Percentiles rank a stretch among this genome's conserved stretches.
These are phyloP conservation scores for Pipistrellus nathusii DNA, from an alignment of 2,797 vertebrate species.

Conservation along the genomic window DNA sequence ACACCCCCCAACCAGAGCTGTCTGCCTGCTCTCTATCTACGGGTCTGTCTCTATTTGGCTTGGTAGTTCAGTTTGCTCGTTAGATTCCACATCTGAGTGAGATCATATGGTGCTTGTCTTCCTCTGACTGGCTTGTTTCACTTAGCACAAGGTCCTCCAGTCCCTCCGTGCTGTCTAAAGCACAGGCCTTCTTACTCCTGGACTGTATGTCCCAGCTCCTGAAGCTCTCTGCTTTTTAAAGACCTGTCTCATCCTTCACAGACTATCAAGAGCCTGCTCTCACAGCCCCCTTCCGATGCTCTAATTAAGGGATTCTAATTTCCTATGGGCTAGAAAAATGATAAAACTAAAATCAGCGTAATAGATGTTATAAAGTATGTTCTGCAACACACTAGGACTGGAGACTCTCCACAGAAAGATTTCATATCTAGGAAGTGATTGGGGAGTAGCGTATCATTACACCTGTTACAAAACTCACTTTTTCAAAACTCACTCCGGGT, in stretches of 20 bases:
- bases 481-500: neutral
- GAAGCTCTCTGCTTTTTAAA: neutral
- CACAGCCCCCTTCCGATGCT: neutral
- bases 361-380: neutral
- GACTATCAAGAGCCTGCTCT: neutral
- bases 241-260: neutral
- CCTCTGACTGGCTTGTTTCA: too few species aligned
- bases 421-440: neutral
- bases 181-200: neutral
- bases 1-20: too few species aligned
- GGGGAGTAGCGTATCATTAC: too few species aligned
- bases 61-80: too few species aligned
- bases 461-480: too few species aligned
- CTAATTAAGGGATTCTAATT: neutral
- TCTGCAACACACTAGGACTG: neutral
- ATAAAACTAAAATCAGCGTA: slow-evolving; percentile 5
- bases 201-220: neutral
- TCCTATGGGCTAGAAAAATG: neutral
- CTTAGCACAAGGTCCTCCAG: too few species aligned
- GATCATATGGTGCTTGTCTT: too few species aligned
- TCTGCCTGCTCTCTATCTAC: too few species aligned
- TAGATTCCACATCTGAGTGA: too few species aligned
- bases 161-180: neutral
- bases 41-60: too few species aligned
- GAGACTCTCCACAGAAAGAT: neutral